These are phyloP conservation scores for Chaetura pelagica DNA, from an alignment of 2,113 vertebrate genomes.

Conservation along the genomic window DNA sequence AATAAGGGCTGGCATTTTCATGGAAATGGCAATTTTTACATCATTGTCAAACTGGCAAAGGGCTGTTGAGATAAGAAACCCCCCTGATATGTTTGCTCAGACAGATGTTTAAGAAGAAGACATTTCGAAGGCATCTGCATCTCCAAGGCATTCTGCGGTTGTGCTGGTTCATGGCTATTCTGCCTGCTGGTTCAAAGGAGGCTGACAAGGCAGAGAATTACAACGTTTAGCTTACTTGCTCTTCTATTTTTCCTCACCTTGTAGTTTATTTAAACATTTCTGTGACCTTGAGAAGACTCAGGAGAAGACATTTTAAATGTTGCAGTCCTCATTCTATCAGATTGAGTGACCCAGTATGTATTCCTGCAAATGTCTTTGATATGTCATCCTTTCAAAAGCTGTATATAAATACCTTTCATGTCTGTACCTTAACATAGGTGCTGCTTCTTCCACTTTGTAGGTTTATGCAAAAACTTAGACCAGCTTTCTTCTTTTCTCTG, in stretches of 20 bases:
- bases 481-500: background rate
- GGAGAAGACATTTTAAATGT: background rate
- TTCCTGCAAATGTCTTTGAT: background rate
- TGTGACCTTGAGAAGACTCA: background rate
- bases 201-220: background rate
- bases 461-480: background rate
- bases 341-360: background rate
- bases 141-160: background rate
- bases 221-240: background rate
- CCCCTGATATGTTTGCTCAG: background rate
- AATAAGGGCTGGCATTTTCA: conserved; percentile 37
- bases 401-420: background rate
- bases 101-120: conserved; percentile 30
- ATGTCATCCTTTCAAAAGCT: background rate
- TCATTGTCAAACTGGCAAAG: conserved; percentile 17
- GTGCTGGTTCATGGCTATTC: conserved; percentile 20
- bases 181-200: background rate
- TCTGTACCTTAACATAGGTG: background rate
- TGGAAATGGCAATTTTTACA: conserved; percentile 51
- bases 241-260: background rate
- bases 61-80: background rate
- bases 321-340: background rate
- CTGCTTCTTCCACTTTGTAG: background rate
- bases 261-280: background rate
- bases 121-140: conserved; percentile 23